A percentile compares a stretch with the other conserved stretches of the same genome.
Evolutionary conservation across 2,113 vertebrate species (phyloP).

Genomic region (Ciconia boyciana): DNA sequence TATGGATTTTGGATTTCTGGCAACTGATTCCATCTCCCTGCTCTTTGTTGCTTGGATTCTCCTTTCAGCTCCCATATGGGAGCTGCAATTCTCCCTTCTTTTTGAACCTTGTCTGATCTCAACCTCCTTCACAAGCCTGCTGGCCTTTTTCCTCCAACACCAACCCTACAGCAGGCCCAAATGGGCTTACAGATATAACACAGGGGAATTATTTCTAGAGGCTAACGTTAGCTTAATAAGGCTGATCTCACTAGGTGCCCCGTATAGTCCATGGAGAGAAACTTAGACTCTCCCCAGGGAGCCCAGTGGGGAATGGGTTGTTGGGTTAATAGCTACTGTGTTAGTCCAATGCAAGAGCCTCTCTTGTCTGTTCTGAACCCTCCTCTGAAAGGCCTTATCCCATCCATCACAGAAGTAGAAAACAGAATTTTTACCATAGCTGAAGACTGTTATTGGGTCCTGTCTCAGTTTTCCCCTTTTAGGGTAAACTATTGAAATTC

Average conservation of each 20-base stretch:
- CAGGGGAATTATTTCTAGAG: not conserved
- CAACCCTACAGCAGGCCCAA: not conserved
- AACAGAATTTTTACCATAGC: not conserved
- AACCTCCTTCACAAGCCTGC: not conserved
- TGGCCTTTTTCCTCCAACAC: not conserved
- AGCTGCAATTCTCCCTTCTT: not conserved
- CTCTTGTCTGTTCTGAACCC: not conserved
- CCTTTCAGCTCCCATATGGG: not conserved
- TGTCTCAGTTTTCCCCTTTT: not conserved
- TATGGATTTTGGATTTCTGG: not conserved
- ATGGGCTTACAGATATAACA: not conserved
- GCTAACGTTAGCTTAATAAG: not conserved
- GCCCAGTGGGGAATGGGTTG: fast-evolving
- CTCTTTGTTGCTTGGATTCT: not conserved
- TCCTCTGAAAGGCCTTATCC: not conserved
- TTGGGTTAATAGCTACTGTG: not conserved
- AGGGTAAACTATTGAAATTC: not conserved
- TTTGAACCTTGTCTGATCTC: not conserved
- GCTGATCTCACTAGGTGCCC: not conserved
- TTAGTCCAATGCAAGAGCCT: not conserved
- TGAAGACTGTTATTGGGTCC: not conserved
- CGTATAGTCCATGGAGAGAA: not conserved
- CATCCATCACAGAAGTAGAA: not conserved
- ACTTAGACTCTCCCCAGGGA: not conserved
- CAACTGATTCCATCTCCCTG: not conserved